Evolutionary conservation across 2,113 vertebrate genomes (phyloP).

Genomic region (Ictalurus punctatus): DNA sequence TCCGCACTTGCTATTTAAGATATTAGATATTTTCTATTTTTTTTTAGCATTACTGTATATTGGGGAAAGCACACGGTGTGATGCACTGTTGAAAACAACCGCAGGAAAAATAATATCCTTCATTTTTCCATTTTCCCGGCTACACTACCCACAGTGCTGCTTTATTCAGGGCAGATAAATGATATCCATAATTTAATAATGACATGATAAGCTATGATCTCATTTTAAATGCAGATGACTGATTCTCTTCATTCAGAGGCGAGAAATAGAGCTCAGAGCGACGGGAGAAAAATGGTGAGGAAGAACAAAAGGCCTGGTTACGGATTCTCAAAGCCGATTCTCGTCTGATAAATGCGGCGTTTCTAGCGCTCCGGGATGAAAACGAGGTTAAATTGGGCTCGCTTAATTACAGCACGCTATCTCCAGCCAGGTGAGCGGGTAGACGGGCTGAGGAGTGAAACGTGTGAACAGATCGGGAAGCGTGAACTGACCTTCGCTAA

Average conservation of each 20-base stretch:
- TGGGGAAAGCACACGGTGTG: too few relatives aligned
- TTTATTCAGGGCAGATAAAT: conserved; percentile 25
- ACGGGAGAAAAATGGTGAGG: not conserved
- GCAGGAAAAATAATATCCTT: conserved; percentile 4
- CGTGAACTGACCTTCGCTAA: conserved; percentile 22
- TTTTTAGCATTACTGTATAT: not conserved
- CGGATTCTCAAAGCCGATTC: not conserved
- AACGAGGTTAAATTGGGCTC: conserved; percentile 23
- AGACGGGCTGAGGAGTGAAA: not conserved
- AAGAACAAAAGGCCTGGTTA: not conserved
- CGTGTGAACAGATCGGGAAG: conserved; percentile 4
- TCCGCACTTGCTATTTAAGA: not conserved
- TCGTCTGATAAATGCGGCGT: conserved; percentile 5
- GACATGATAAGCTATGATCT: conserved; percentile 23
- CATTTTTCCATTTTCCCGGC: not conserved
- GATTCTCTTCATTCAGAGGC: not conserved
- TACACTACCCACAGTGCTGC: not conserved
- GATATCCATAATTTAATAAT: conserved; percentile 38
- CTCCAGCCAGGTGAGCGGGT: not conserved
- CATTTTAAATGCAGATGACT: not conserved
- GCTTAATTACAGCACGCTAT: conserved; percentile 29
- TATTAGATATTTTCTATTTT: not conserved
- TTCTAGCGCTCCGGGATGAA: not conserved
- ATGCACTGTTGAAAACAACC: not conserved
- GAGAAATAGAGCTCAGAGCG: not conserved